These are phyloP conservation scores for Laspeyria flexula DNA, from an alignment of 2,888 invertebrate species.

Conservation along the genomic window DNA sequence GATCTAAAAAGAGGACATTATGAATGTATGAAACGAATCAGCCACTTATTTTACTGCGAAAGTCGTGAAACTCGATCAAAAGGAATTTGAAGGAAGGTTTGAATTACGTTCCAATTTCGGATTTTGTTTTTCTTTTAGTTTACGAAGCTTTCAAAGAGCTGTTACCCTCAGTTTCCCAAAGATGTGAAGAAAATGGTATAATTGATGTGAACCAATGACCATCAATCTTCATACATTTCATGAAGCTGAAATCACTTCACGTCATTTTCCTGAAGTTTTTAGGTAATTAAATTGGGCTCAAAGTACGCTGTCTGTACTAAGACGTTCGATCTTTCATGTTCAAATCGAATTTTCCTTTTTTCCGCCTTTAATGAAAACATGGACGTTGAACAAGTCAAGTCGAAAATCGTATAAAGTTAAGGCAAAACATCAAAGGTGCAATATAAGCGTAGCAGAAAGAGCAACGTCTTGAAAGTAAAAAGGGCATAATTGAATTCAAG, in stretches of 20 bases:
- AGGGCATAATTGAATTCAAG: constrained; percentile 44
- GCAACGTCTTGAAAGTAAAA: constrained; percentile 39
- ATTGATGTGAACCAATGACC: constrained; percentile 13
- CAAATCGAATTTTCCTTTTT: constrained; percentile 70
- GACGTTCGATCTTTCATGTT: constrained; percentile 66
- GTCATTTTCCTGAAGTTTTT: constrained; percentile 46
- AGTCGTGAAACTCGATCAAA: constrained; percentile 3
- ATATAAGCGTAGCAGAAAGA: constrained; percentile 30
- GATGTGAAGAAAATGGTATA: constrained; percentile 6
- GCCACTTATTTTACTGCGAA: constrained; percentile 1
- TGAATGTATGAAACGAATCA: not conserved
- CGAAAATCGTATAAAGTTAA: constrained; percentile 68
- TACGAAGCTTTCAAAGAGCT: not conserved
- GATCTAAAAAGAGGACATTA: not conserved
- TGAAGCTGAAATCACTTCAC: constrained; percentile 28
- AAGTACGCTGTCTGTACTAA: constrained; percentile 49
- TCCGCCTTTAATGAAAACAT: constrained; percentile 63
- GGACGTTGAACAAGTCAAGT: constrained; percentile 60
- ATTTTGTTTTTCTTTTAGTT: constrained; percentile 6
- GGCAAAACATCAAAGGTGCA: constrained; percentile 68
- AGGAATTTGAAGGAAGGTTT: not conserved
- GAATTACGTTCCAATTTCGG: not conserved
- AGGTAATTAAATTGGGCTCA: constrained; percentile 63
- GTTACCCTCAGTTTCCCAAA: not conserved
- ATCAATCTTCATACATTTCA: constrained; percentile 16